Evolutionary conservation across 2,888 invertebrate species (phyloP).

Genomic region (Argynnis bischoffii): DNA sequence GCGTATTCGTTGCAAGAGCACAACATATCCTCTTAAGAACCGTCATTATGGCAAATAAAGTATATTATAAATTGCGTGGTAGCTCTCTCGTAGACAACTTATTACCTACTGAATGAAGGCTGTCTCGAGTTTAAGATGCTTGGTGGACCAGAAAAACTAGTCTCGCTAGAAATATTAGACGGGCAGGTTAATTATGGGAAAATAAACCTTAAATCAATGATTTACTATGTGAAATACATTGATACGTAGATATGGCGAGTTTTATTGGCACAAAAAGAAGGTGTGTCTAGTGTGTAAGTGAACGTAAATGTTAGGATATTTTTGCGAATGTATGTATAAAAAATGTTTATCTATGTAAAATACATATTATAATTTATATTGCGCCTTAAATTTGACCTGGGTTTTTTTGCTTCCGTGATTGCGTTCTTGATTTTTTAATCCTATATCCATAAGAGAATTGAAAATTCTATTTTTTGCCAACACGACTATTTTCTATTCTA

Average conservation of each 20-base stretch:
- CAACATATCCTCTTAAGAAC: conserved; percentile 60
- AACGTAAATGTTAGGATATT: conserved; percentile 30
- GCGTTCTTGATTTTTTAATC: too few species aligned
- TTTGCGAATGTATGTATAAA: conserved; percentile 29
- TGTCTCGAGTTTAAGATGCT: conserved; percentile 42
- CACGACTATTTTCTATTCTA: too few species aligned
- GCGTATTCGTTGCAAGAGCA: conserved; percentile 50
- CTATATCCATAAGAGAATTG: too few species aligned
- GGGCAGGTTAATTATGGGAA: conserved; percentile 36
- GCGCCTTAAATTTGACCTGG: background rate
- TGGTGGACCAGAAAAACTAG: conserved; percentile 57
- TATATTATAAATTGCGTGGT: conserved; percentile 49
- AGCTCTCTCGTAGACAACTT: conserved; percentile 56
- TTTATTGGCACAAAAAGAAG: conserved; percentile 45
- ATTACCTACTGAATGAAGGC: conserved; percentile 49
- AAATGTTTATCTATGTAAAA: background rate
- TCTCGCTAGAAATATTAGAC: conserved; percentile 40
- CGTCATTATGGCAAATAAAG: conserved; percentile 45
- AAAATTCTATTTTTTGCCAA: too few species aligned
- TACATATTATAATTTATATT: background rate
- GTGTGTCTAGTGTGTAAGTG: conserved; percentile 51
- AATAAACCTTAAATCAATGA: conserved; percentile 48
- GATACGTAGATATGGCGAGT: conserved; percentile 24
- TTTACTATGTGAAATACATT: conserved; percentile 23
- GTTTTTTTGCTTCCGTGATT: too few species aligned